Base-by-base conservation (phyloP, 35 echinoderm and acorn worm species). In the Heliocidaris tuberculata region DNA sequence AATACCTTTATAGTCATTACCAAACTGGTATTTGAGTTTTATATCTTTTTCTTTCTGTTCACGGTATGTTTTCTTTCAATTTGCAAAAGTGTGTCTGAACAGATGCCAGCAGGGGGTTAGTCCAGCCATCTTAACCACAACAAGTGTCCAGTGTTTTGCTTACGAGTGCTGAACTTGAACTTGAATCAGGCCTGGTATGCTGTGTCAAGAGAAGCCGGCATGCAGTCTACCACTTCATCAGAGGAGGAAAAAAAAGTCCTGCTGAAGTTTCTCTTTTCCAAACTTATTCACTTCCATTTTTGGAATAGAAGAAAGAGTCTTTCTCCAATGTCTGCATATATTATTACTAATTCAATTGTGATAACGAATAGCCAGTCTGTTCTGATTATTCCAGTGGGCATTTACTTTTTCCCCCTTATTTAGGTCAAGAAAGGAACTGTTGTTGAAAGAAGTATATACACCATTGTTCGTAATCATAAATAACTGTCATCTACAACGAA, bases 91-190 rank as follows among this genome's bases (percentile, higher is more conserved):
- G 65, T 29, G 27, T 78, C 3, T 78, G 65, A 78, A 78, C 65
- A 19, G 65, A 24, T 27, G 65, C 17, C 65, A 78, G 65, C 65
- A 78, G 65, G 65, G 65, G 65, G 65, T 5, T 19, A 24, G 27
- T 21, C 27, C 65, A 21, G 5, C 21, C 2, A 17, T 78, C 65
- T n/a, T n/a, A 78, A 78, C 65, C 65, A 7, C 65, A 78, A n/a
- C 65, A 78, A 78, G 65, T 78, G 65, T 78, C 65, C 65, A 78
- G 65, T 78, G 65, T 78, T 78, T 78, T 78, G 65, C 65, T 78
- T 27, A n/a, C 65, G 21, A 78, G 21, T 78, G 19, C 65, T 78
- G 65, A 78, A 78, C 65, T 78, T 78, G 65, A 78, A 78, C 65
- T 78, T n/a, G 21, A 78, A 78, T 78, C 65, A 78, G 15, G 52